Evolutionary conservation across 2,888 invertebrate genomes (phyloP), one percentile per base, ranked within the genome.

Genomic region (Tillus elongatus): DNA sequence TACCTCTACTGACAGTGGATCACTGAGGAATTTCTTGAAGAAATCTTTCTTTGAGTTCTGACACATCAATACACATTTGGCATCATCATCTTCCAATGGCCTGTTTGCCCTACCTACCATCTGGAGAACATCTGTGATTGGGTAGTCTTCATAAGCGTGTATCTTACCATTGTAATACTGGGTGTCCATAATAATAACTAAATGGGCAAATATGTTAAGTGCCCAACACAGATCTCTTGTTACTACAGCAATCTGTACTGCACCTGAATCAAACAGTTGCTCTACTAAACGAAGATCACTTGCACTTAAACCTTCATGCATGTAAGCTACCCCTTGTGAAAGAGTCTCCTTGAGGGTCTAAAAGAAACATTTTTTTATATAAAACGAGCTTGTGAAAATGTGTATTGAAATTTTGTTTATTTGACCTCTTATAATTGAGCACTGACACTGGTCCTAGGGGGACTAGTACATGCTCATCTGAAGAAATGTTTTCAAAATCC

Each of bases 41-140:
- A 95, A 96, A 52, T 96, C 93, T 68, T 96, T 97, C 67, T 97
- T 98, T 6, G 95, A 92, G 37, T 83, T 85, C 54, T 93, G 97
- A 64, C 98, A 98, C 76, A 99, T 83, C 3, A 98, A 75, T 6
- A 97, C 92, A 46, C 93, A 95, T 56, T 95, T 85, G 16, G 93
- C 86, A 60, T 93, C 91, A 12, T 89, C 82, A 65, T 97, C 97
- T 40, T 86, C 80, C 4, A 84, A 68, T 0, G 97, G 95, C 2
- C 97, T 72, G 64, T 97, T 96, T 1, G 97, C 97, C 33, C 92
- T 74, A 0, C 97, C 97, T 28, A 97, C 78, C 97, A 98, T 98
- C 68, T 98, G 96, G 13, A 98, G 70, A 0, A 99, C 91, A 57
- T 96, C 96, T 1, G 91, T 92, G 15, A 97, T 81, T 0, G 97